phyloP scores from a whole-genome alignment of 1,140 invertebrate genomes.

The Andricus grossulariae region DNA sequence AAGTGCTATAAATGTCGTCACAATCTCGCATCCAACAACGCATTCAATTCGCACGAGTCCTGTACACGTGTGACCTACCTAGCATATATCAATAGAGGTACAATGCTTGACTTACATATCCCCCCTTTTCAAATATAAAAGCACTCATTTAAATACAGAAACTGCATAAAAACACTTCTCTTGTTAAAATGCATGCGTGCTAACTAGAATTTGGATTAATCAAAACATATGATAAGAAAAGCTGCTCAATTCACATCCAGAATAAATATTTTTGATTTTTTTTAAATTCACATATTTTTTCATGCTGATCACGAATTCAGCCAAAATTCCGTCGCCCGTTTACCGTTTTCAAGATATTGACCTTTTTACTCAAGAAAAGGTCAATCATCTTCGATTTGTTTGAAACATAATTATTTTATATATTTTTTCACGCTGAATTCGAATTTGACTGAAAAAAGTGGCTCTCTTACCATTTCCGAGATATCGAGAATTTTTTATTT shows the following conservation, averaged over 20 bases:
- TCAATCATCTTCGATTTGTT: no score
- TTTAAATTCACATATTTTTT: no score
- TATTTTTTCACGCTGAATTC: no score
- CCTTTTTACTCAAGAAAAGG: no score
- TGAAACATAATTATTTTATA: no score
- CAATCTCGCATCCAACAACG: constrained; percentile 6
- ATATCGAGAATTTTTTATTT: no score
- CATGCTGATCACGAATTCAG: no score
- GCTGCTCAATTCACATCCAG: not conserved
- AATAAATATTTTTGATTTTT: no score
- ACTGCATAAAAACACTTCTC: constrained; percentile 10
- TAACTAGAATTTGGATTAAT: not conserved
- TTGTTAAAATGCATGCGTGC: not conserved
- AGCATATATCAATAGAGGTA: constrained; percentile 11
- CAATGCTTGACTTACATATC: constrained; percentile 25
- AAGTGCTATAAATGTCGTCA: constrained; percentile 1
- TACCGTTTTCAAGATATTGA: no score
- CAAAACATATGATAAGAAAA: not conserved
- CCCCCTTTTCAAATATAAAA: constrained; percentile 3
- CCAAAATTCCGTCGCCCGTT: no score
- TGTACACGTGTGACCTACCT: constrained; percentile 29
- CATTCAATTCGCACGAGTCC: constrained; percentile 24
- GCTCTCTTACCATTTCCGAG: no score
- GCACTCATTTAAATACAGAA: constrained; percentile 7
- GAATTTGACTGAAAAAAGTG: no score